phyloP scores from a whole-genome alignment of 2,797 vertebrate species.

The Anabacerthia variegaticeps region DNA sequence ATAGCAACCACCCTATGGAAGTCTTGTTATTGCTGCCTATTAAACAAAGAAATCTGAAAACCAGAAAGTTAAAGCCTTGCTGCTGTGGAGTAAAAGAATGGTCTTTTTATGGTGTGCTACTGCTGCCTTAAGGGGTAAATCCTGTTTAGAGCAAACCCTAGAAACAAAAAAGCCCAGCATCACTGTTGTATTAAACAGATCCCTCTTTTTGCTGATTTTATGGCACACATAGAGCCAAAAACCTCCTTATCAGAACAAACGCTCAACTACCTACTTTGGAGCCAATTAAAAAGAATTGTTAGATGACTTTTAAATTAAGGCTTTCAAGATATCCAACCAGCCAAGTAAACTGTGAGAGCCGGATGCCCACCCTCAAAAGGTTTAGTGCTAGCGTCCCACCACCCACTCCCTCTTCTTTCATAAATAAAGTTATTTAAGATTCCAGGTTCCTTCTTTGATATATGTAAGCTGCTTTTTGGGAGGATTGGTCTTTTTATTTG shows the following conservation, averaged over 20 bases:
- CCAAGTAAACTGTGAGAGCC: slow-evolving; percentile 49
- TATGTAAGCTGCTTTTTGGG: slow-evolving; percentile 16
- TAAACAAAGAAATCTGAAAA: slow-evolving; percentile 60
- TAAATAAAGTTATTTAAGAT: slow-evolving; percentile 49
- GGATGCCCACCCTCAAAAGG: slow-evolving; percentile 54
- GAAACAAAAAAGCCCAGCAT: slow-evolving; percentile 66
- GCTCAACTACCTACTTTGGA: slow-evolving; percentile 67
- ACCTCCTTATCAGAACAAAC: slow-evolving; percentile 69
- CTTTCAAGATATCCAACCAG: slow-evolving; percentile 65
- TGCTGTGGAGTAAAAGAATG: slow-evolving; percentile 40
- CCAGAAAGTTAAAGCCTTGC: slow-evolving; percentile 46
- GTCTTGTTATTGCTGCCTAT: slow-evolving; percentile 41
- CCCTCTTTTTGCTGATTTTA: slow-evolving; percentile 76
- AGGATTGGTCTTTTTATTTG: slow-evolving; percentile 25
- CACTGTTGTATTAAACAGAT: slow-evolving; percentile 75
- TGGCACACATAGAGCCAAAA: slow-evolving; percentile 70
- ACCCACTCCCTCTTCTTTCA: slow-evolving; percentile 50
- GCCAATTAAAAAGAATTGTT: slow-evolving; percentile 68
- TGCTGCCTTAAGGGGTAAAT: slow-evolving; percentile 73
- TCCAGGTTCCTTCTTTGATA: slow-evolving; percentile 54
- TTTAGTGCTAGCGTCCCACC: slow-evolving; percentile 22
- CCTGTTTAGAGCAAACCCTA: slow-evolving; percentile 58
- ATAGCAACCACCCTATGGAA: slow-evolving; percentile 6
- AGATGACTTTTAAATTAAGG: slow-evolving; percentile 73
- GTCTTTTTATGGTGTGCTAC: slow-evolving; percentile 73